A percentile compares a stretch with the other conserved stretches of the same genome.
These are phyloP conservation scores for Coilia nasus DNA, from an alignment of 2,797 vertebrate species.

Conservation along the genomic window DNA sequence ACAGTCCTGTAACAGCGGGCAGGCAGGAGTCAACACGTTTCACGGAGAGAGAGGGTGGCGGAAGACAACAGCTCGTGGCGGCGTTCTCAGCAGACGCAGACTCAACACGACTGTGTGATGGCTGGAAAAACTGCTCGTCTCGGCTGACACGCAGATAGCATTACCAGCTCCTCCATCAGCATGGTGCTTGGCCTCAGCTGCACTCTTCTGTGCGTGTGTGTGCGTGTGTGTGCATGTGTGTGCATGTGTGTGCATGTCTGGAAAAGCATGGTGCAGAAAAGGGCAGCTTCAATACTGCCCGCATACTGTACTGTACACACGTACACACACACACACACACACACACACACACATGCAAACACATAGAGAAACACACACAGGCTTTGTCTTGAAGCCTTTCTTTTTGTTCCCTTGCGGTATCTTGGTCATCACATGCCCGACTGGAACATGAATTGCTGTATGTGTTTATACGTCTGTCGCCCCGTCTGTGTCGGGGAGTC, in stretches of 20 bases:
- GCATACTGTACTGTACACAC: neutral
- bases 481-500: slow-evolving; percentile 26
- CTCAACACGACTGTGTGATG: slow-evolving; percentile 42
- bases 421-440: neutral
- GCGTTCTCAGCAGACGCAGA: neutral
- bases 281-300: slow-evolving; percentile 69
- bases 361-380: neutral
- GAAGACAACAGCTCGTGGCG: too few species aligned
- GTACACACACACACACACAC: neutral
- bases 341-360: neutral
- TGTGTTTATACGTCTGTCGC: slow-evolving; percentile 53
- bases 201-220: neutral
- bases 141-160: neutral
- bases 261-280: slow-evolving; percentile 62
- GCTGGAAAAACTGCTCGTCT: slow-evolving; percentile 29
- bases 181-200: neutral
- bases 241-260: slow-evolving; percentile 29
- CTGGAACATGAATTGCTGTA: slow-evolving; percentile 65
- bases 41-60: too few species aligned
- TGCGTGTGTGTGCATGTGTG: slow-evolving; percentile 14
- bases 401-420: neutral
- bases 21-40: neutral
- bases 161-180: neutral
- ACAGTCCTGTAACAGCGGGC: neutral
- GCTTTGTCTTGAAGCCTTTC: slow-evolving; percentile 45